Evolutionary conservation across 2,888 invertebrate genomes (phyloP), one percentile per base, ranked within the genome.

Genomic region (Drosophila siamana): DNA sequence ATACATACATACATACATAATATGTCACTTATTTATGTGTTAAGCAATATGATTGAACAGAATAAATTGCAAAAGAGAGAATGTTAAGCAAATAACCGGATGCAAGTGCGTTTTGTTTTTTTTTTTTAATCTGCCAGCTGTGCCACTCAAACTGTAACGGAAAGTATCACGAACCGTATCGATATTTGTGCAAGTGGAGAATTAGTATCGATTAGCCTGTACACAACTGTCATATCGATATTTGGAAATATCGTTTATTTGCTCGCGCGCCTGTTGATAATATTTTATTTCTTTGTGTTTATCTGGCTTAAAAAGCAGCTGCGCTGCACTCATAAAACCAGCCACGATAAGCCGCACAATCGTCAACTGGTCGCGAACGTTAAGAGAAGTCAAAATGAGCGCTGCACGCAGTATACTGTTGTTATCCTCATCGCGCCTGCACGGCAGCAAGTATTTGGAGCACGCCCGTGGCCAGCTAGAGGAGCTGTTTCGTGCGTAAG

Each of bases 381-480:
- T 13, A 1, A 0, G 7, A n/a, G 9, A 59, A 61, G 16, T 60
- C 63, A 7, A 56, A 84, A 40, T 41, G 47, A 15, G 40, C 38
- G 46, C 57, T 22, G 24, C 55, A 22, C 81, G 87, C 9, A 87
- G 84, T 64, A 52, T 95, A 33, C 90, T 96, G 50, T 91, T 96
- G 61, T 91, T 96, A 15, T 96, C 96, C 3, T 95, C 95, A 11
- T 96, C 96, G 0, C 93, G 36, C 2, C 36, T 96, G 43, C 93
- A 95, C 91, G 96, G 95, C 16, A 94, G 93, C 90, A 93, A 93
- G 15, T 93, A 94, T 90, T 91, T 96, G 78, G 94, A 95, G 90
- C 95, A 95, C 90, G 95, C 95, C 28, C 94, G 94, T 84, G 92
- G 93, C 69, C 94, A 95, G 84, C 94, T 96, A 68, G 93, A 93